A percentile compares a stretch with the other conserved stretches of the same genome.
Conservation (phyloP, 2,797 vertebrate species). For the Notolepis coatsorum region DNA sequence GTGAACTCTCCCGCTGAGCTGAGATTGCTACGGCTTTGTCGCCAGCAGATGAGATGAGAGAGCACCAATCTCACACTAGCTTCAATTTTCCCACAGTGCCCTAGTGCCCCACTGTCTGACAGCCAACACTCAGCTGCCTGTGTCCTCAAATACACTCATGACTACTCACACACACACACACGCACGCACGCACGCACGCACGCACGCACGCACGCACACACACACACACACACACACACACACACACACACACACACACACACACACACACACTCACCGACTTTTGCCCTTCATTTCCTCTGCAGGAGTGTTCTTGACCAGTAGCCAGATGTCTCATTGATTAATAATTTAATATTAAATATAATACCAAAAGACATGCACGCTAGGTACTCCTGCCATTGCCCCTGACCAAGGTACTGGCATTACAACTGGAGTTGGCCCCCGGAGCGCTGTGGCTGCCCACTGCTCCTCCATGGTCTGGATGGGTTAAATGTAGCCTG, state of each 20-base stretch:
- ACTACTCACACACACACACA: constrained; percentile 16
- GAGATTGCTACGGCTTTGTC: constrained; percentile 26
- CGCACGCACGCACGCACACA: not conserved
- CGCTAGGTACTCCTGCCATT: no score
- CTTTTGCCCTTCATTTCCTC: constrained; percentile 54
- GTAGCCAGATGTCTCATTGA: constrained; percentile 61
- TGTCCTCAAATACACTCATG: constrained; percentile 23
- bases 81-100: constrained; percentile 40
- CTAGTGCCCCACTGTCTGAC: constrained; percentile 55
- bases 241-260: not conserved
- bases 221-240: no score
- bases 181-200: not conserved
- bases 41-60: constrained; percentile 30
- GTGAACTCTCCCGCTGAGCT: constrained; percentile 4
- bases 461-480: no score
- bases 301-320: constrained; percentile 52
- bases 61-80: constrained; percentile 39
- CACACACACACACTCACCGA: constrained; percentile 35
- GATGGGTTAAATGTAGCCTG: no score
- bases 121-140: constrained; percentile 5
- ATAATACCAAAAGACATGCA: no score
- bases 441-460: no score
- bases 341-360: no score
- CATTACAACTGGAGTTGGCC: no score
- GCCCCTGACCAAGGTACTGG: no score